Percentiles rank a stretch among this genome's conserved stretches.
Evolutionary conservation across 92 coral and sea anemone species (phyloP).

Genomic region (Phenganax subtilis): DNA sequence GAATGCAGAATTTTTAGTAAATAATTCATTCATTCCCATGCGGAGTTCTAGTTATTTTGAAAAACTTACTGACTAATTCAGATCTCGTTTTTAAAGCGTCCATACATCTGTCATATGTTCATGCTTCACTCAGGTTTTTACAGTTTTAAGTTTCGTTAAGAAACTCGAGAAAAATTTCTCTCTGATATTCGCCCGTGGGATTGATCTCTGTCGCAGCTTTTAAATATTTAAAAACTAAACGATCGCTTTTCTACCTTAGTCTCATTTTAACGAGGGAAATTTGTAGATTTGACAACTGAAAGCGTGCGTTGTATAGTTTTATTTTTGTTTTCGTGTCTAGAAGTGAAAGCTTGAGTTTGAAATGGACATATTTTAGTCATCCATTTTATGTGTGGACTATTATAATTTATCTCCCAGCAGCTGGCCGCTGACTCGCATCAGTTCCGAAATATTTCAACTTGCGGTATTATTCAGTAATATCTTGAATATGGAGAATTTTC

Average conservation of each 20-base stretch:
- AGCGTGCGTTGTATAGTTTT: background rate
- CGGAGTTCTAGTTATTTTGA: background rate
- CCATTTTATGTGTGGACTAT: slow-evolving; percentile 2
- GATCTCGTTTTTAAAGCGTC: background rate
- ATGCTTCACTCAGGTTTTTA: background rate
- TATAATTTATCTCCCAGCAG: slow-evolving; percentile 29
- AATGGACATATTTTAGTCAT: background rate
- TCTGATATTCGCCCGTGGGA: background rate
- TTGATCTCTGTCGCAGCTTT: background rate
- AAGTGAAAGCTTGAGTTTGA: background rate
- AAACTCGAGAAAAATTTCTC: background rate
- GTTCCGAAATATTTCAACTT: slow-evolving; percentile 31
- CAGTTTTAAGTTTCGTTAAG: background rate
- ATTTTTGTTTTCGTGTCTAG: background rate
- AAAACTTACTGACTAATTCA: background rate
- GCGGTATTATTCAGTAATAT: background rate
- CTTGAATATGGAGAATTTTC: background rate
- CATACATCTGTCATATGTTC: background rate
- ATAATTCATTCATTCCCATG: slow-evolving; percentile 12
- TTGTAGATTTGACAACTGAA: background rate
- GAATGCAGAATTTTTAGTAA: background rate
- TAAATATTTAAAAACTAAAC: slow-evolving; percentile 21
- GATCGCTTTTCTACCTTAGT: background rate
- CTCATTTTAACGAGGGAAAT: background rate
- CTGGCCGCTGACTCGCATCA: slow-evolving; percentile 19